These are phyloP conservation scores for Sebastes schlegelii DNA, from an alignment of 2,113 vertebrate species.

Conservation along the genomic window DNA sequence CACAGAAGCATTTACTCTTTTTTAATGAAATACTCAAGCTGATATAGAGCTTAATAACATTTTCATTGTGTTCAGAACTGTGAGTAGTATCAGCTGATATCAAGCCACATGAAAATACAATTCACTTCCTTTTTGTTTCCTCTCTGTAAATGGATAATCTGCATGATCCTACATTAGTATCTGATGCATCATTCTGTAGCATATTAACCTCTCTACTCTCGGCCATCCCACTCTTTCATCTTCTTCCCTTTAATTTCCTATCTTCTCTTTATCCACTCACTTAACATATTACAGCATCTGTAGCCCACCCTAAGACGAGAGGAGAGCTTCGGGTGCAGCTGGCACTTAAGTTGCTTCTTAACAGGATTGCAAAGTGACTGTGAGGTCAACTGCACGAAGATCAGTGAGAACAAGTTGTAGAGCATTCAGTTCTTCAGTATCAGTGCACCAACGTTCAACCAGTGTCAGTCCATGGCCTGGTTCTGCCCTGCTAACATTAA, in stretches of 20 bases:
- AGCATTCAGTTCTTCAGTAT: background rate
- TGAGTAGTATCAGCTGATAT: background rate
- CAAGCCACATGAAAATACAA: background rate
- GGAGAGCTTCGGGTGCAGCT: background rate
- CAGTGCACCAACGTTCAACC: background rate
- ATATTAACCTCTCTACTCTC: background rate
- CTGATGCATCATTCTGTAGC: background rate
- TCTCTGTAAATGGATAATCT: no score
- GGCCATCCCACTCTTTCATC: background rate
- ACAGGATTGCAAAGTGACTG: background rate
- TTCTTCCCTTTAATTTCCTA: background rate
- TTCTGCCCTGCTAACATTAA: background rate
- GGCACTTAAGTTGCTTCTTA: background rate
- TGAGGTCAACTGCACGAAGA: slow-evolving; percentile 10
- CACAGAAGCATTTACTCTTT: slow-evolving; percentile 19
- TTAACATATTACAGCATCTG: slow-evolving; percentile 5
- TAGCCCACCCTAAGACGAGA: background rate
- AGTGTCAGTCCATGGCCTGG: no score
- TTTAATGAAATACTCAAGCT: slow-evolving; percentile 6
- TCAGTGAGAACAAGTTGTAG: background rate
- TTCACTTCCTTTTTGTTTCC: no score
- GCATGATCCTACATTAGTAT: no score
- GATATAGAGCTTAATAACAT: slow-evolving; percentile 12
- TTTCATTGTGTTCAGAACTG: background rate
- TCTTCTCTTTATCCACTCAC: background rate